Percentiles rank a stretch among this genome's conserved stretches.
Evolutionary conservation across 2,888 invertebrate genomes (phyloP).

Genomic region (Eugnorisma glareosa): DNA sequence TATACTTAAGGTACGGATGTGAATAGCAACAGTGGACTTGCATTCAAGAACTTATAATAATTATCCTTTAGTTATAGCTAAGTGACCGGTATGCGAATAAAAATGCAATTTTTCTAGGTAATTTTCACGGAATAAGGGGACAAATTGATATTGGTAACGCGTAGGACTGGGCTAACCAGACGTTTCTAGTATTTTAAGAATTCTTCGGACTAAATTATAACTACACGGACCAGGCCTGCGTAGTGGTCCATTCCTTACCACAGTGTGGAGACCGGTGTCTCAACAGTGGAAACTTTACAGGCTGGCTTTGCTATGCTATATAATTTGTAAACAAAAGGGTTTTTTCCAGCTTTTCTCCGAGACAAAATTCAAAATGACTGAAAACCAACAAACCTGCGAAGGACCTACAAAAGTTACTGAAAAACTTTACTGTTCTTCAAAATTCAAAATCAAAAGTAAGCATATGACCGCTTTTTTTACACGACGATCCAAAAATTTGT

Average conservation of each 20-base stretch:
- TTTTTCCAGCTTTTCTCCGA: background rate
- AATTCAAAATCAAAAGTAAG: background rate
- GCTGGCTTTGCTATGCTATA: background rate
- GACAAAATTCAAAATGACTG: background rate
- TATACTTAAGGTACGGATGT: constrained; percentile 52
- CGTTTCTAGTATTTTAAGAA: background rate
- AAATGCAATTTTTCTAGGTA: constrained; percentile 22
- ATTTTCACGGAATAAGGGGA: constrained; percentile 10
- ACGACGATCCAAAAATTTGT: too few species aligned
- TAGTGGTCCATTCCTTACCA: background rate
- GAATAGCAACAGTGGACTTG: constrained; percentile 41
- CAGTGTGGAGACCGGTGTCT: background rate
- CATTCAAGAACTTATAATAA: constrained; percentile 56
- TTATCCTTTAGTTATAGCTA: constrained; percentile 40
- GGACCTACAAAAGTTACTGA: too few species aligned
- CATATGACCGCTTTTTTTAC: background rate
- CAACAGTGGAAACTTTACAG: background rate
- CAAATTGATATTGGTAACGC: constrained; percentile 30
- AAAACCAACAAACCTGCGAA: background rate
- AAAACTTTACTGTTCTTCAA: background rate
- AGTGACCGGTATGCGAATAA: constrained; percentile 25
- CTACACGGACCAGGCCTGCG: background rate
- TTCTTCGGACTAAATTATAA: background rate
- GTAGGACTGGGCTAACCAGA: background rate
- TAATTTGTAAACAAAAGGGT: background rate